Conservation (phyloP, 2,113 vertebrate genomes). For the Prochilodus magdalenae region DNA sequence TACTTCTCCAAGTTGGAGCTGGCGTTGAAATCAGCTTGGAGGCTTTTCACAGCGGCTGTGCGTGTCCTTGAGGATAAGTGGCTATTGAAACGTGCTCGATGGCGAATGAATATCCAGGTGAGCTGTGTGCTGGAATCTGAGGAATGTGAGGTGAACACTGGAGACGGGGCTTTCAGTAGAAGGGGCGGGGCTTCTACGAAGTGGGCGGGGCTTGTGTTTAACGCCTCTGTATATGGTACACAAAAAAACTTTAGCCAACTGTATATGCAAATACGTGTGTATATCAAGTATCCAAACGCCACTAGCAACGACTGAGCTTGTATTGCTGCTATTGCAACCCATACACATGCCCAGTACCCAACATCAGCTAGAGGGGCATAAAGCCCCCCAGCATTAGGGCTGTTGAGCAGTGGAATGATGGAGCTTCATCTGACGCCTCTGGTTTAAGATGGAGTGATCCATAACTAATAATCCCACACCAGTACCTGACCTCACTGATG, state of each 20-base stretch:
- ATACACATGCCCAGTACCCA: no score
- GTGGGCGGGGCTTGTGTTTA: constrained; percentile 51
- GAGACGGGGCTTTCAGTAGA: constrained; percentile 18
- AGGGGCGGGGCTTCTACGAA: background rate
- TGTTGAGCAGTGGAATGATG: no score
- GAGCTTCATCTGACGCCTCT: background rate
- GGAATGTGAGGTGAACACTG: constrained; percentile 78
- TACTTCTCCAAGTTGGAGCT: background rate
- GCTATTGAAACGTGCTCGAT: constrained; percentile 35
- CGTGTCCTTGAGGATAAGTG: constrained; percentile 31
- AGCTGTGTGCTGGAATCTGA: constrained; percentile 77
- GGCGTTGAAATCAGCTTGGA: background rate
- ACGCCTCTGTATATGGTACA: no score
- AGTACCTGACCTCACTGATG: background rate
- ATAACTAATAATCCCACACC: background rate
- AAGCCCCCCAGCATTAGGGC: no score
- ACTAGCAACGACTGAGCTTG: no score
- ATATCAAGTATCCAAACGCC: no score
- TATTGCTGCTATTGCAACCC: no score
- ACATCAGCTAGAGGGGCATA: no score
- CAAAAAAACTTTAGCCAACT: no score
- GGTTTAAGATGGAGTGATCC: background rate
- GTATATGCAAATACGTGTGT: no score
- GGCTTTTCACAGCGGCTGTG: background rate
- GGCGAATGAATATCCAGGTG: constrained; percentile 78